phyloP scores from a whole-genome alignment of 2,797 vertebrate genomes.

The Mionectes olivaceus region DNA sequence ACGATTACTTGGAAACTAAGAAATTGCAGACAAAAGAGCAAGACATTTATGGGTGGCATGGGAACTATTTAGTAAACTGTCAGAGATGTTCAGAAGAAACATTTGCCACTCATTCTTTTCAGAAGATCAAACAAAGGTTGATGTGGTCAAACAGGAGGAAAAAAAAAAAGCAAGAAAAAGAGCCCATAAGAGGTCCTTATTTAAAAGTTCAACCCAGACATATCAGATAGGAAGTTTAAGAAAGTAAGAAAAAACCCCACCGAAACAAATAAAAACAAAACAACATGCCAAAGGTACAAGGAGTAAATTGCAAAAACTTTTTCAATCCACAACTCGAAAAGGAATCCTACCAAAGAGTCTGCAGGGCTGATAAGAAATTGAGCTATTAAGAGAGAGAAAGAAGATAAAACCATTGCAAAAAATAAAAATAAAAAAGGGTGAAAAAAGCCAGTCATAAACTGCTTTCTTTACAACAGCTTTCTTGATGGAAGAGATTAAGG shows the following conservation, averaged over 20 bases:
- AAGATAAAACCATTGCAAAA: background rate
- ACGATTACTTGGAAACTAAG: background rate
- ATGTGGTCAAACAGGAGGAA: background rate
- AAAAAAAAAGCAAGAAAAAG: background rate
- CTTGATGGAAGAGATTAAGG: constrained; percentile 29
- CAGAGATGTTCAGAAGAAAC: background rate
- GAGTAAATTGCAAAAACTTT: background rate
- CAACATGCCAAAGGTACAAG: background rate
- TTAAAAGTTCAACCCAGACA: background rate
- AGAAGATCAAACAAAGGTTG: background rate
- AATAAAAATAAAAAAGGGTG: background rate
- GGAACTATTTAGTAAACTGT: background rate
- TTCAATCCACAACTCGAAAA: background rate
- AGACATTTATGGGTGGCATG: background rate
- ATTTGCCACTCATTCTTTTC: background rate
- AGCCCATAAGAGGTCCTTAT: background rate
- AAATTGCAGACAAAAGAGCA: background rate
- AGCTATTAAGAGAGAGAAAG: constrained; percentile 24
- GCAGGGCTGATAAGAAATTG: constrained; percentile 24
- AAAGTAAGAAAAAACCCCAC: background rate
- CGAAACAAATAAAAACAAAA: background rate
- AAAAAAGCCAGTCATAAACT: background rate
- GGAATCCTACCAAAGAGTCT: background rate
- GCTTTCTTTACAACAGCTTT: background rate
- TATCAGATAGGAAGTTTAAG: background rate